A percentile compares a stretch with the other conserved stretches of the same genome.
These are phyloP conservation scores for Clarias pachynema DNA, from an alignment of 2,797 vertebrate genomes.

Conservation along the genomic window DNA sequence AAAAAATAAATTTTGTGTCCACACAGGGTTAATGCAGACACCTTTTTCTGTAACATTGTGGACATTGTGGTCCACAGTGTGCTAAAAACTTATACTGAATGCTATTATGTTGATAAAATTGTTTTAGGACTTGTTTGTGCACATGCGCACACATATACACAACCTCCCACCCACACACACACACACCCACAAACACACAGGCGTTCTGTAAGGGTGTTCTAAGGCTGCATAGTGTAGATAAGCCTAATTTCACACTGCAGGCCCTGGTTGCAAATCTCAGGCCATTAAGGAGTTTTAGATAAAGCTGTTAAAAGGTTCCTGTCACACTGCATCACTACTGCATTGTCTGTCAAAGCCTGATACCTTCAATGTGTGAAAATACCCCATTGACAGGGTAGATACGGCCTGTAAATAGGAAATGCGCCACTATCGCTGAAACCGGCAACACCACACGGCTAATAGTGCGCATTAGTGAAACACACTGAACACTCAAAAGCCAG, in stretches of 20 bases:
- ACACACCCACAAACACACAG: conserved; percentile 32
- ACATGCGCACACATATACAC: not conserved
- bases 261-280: conserved; percentile 51
- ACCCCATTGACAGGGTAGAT: conserved; percentile 20
- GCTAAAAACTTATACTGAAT: not conserved
- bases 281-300: conserved; percentile 57
- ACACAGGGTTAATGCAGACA: not conserved
- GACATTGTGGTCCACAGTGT: not conserved
- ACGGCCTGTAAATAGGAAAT: conserved; percentile 22
- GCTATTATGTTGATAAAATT: conserved; percentile 43
- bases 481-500: conserved; percentile 1
- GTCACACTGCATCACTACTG: conserved; percentile 37
- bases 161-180: not conserved
- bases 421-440: conserved; percentile 18
- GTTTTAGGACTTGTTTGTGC: conserved; percentile 9
- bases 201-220: conserved; percentile 45
- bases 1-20: not conserved
- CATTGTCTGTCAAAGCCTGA: conserved; percentile 34
- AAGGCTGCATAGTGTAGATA: conserved; percentile 54
- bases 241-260: conserved; percentile 53
- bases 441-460: not conserved
- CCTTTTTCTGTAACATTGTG: not conserved
- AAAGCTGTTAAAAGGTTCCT: conserved; percentile 46
- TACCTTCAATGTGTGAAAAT: conserved; percentile 27
- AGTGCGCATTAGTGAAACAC: not conserved